Evolutionary conservation across 2,113 vertebrate genomes (phyloP).

Genomic region (Lagopus leucura): DNA sequence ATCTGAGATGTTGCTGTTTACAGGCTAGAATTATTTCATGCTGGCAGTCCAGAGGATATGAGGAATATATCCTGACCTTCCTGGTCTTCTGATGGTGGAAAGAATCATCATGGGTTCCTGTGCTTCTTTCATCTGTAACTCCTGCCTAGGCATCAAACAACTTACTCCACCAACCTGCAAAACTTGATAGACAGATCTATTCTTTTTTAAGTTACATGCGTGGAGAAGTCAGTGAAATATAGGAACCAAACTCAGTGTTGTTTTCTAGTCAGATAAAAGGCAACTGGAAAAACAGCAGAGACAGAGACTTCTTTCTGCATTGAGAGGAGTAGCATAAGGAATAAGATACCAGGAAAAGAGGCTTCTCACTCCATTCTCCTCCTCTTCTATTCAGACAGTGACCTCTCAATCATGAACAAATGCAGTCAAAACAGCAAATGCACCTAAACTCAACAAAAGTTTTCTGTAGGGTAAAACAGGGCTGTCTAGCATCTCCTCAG

Average conservation of each 20-base stretch:
- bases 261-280: too few relatives aligned
- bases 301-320: too few relatives aligned
- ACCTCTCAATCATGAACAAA: background rate
- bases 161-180: background rate
- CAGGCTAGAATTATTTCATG: background rate
- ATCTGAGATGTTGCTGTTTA: background rate
- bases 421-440: background rate
- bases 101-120: background rate
- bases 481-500: background rate
- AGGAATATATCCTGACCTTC: background rate
- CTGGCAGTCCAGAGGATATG: background rate
- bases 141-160: background rate
- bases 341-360: too few relatives aligned
- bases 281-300: too few relatives aligned
- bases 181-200: background rate
- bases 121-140: background rate
- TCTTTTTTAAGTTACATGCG: too few relatives aligned
- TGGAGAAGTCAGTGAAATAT: too few relatives aligned
- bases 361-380: too few relatives aligned
- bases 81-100: background rate
- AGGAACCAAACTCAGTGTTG: too few relatives aligned
- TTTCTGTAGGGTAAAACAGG: background rate
- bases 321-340: too few relatives aligned
- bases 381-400: too few relatives aligned
- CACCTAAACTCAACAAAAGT: background rate